Evolutionary conservation across 1,140 invertebrate species (phyloP), one percentile per base, ranked within the genome.

Genomic region (Drosophila equinoxialis): DNA sequence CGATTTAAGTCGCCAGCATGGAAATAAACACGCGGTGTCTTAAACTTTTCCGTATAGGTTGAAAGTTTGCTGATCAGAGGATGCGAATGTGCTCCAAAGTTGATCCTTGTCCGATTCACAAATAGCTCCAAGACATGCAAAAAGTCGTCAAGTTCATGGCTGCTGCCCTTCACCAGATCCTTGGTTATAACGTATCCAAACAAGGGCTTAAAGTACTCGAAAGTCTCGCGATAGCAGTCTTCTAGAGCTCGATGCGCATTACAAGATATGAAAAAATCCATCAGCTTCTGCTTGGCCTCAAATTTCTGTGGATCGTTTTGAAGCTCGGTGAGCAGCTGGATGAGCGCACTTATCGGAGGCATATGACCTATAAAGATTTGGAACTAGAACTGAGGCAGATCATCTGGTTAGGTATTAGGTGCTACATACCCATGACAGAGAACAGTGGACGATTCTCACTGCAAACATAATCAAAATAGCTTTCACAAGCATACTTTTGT

Each of bases 211-310:
- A 91, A 91, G 48, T 84, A 91, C 48, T 90, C 87, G n/a, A 90
- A 91, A 1, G 84, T 78, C 63, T 91, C 79, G 1, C 87, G 84
- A 68, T 91, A 91, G 23, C 90, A 91, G 41, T 91, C 90, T n/a
- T 91, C 86, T 33, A 91, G 26, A 2, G 68, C 59, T 33, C 83
- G 90, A 0, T 71, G 48, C 0, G 59, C 68, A 51, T 90, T 90
- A 65, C 90, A 91, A 5, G 90, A 91, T 0, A 91, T 81, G 42
- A 91, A 90, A 7, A 91, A 91, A 30, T 90, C 84, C 20, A 89
- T 71, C 1, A 91, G 48, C 54, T 91, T 91, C n/a, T 90, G 77
- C 41, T 91, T 91, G 0, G 90, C 90, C 58, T 77, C 79, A 39
- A 91, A 91, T 14, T 81, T 65, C 39, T 74, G 70, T 0, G 78